Conservation (phyloP, 1,140 invertebrate genomes). For the Zaprionus camerounensis region DNA sequence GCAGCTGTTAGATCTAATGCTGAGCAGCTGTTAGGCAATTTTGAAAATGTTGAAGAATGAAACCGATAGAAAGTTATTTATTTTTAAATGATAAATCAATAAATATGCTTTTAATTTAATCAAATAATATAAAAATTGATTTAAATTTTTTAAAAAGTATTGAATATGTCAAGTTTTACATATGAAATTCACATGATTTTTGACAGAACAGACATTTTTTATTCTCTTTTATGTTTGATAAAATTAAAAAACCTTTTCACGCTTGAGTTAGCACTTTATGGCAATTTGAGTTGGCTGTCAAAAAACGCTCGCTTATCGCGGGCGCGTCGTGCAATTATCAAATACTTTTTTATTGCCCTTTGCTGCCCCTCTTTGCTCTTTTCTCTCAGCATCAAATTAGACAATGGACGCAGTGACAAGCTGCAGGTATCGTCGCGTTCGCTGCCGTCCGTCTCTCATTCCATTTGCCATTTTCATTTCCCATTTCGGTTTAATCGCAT, state of each 20-base stretch:
- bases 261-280: conserved; percentile 1
- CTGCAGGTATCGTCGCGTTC: background rate
- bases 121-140: too few species aligned
- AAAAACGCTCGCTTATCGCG: conserved; percentile 5
- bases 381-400: conserved; percentile 1
- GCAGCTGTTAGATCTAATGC: too few species aligned
- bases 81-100: too few species aligned
- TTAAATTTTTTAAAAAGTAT: too few species aligned
- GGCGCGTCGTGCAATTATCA: background rate
- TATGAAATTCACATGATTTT: background rate
- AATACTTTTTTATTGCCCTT: conserved; percentile 1
- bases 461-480: conserved; percentile 1
- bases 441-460: background rate
- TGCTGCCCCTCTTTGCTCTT: background rate
- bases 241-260: background rate
- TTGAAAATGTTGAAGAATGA: too few species aligned
- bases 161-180: too few species aligned
- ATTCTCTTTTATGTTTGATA: background rate
- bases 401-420: conserved; percentile 5
- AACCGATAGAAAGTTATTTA: too few species aligned
- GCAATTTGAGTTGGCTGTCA: background rate
- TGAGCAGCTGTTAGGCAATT: too few species aligned
- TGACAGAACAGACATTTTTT: background rate
- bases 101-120: too few species aligned
- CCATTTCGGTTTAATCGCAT: conserved; percentile 67